Percentiles rank a stretch among this genome's conserved stretches.
Evolutionary conservation across 2,888 invertebrate species (phyloP).

Genomic region (Ormia ochracea): DNA sequence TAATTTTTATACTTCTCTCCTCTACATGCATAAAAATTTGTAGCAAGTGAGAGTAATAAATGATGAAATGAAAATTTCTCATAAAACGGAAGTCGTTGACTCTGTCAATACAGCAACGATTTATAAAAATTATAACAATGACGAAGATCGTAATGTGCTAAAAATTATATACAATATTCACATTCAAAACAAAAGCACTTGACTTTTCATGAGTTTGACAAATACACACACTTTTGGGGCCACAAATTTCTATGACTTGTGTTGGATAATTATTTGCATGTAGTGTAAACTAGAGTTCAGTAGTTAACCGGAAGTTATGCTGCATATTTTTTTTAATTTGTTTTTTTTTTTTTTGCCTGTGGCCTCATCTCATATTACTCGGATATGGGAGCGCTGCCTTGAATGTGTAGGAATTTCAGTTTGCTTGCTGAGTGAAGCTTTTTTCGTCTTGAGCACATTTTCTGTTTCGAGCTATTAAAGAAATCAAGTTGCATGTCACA

Average conservation of each 20-base stretch:
- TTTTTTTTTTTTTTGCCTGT: too few species aligned
- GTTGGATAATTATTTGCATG: slow-evolving; percentile 31
- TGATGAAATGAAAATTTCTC: slow-evolving; percentile 40
- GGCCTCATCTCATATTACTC: neutral
- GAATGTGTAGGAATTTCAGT: slow-evolving; percentile 31
- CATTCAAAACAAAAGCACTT: neutral
- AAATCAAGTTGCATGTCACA: slow-evolving; percentile 13
- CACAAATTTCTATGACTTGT: neutral
- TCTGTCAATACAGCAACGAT: slow-evolving; percentile 63
- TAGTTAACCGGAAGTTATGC: slow-evolving; percentile 59
- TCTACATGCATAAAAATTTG: neutral
- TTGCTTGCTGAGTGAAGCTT: slow-evolving; percentile 48
- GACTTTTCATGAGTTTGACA: neutral
- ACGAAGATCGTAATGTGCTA: slow-evolving; percentile 27
- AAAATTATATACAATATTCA: slow-evolving; percentile 1
- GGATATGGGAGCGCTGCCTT: neutral
- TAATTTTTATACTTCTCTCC: neutral
- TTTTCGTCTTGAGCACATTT: neutral
- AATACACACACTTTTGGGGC: neutral
- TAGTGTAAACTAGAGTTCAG: slow-evolving; percentile 38
- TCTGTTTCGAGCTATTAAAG: neutral
- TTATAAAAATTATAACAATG: slow-evolving; percentile 41
- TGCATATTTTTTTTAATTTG: slow-evolving; percentile 53
- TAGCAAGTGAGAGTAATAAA: slow-evolving; percentile 35
- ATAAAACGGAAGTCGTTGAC: slow-evolving; percentile 73